Evolutionary conservation across 1,140 invertebrate genomes (phyloP).

Genomic region (Bombyx mori): ASM3026992v2 NC_085125.1:6181001-6181500

Average conservation of each 20-base stretch:
- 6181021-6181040: too few species aligned
- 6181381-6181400: conserved; percentile 4
- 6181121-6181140: conserved; percentile 27
- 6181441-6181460: conserved; percentile 29
- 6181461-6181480: conserved; percentile 45
- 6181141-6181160: conserved; percentile 40
- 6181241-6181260: too few species aligned
- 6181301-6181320: too few species aligned
- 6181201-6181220: conserved; percentile 7
- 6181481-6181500: conserved; percentile 51
- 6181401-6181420: conserved; percentile 12
- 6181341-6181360: too few species aligned
- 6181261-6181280: too few species aligned
- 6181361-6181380: not conserved
- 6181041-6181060: too few species aligned
- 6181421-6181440: conserved; percentile 45
- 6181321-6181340: too few species aligned
- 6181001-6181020: too few species aligned
- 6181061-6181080: too few species aligned
- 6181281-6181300: too few species aligned
- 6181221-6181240: conserved; percentile 6
- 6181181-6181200: conserved; percentile 27
- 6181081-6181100: conserved; percentile 21
- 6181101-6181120: conserved; percentile 38
- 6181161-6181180: conserved; percentile 40